Base-by-base conservation (phyloP, 2,888 invertebrate species). In the Anarsia innoxiella region DNA sequence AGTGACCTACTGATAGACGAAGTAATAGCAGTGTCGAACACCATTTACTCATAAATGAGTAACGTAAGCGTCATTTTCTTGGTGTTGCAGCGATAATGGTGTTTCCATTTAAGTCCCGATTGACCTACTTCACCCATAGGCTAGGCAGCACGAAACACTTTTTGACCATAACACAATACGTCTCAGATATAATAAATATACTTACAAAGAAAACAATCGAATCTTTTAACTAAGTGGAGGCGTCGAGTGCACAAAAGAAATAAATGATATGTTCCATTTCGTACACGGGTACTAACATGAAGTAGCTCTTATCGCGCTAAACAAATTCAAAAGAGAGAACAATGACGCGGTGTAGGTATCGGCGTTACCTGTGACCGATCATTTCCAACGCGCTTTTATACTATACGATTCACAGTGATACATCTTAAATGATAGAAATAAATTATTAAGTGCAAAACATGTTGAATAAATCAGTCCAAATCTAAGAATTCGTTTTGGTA, bases 271-370 rank as follows among this genome's bases (percentile, higher is more conserved):
- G 63, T 60, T 60, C 73, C 68, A 67, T 64, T 74, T 73, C 66
- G 71, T 71, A 69, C 64, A 59, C 67, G 67, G 66, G 65, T 67
- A 62, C 66, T 54, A 57, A 66, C 57, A 61, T 78, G 66, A 68
- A 80, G 77, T 73, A 67, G 64, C 72, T 79, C 78, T 83, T 82
- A 84, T 82, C 82, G 64, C 65, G 65, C 65, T 70, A 70, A 74
- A 80, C 76, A 76, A 72, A 82, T 76, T 64, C 61, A 71, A 59
- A 64, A 69, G 61, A 62, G 68, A 76, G 78, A 82, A 83, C 82
- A 83, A 83, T 80, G 73, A 75, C 59, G 65, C 60, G 64, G 59
- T 68, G 64, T 66, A 61, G 62, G 66, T 71, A 68, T 63, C 59
- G 58, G 59, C 51, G 66, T 65, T 66, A 67, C 62, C 56, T 58